phyloP scores from a whole-genome alignment of 1,140 invertebrate genomes.

The Helicoverpa armigera region DNA sequence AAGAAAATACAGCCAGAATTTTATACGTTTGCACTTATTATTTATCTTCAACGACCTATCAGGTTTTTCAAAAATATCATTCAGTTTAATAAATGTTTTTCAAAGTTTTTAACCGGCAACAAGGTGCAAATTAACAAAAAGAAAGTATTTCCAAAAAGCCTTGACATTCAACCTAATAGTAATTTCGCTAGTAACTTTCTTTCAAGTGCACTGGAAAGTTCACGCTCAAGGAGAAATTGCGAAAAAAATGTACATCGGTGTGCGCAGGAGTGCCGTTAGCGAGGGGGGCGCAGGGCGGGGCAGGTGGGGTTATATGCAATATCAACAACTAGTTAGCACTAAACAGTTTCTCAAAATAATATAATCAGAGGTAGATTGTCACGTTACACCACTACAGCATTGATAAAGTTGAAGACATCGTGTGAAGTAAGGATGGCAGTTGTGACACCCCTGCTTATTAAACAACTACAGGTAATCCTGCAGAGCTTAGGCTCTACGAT shows the following conservation, averaged over 20 bases:
- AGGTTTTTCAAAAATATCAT: background rate
- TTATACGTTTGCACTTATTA: no score
- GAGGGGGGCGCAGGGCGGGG: background rate
- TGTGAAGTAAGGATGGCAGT: no score
- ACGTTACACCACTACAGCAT: no score
- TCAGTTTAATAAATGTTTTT: background rate
- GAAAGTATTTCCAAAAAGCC: background rate
- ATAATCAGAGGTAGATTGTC: no score
- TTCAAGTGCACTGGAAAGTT: constrained; percentile 29
- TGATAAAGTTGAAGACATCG: no score
- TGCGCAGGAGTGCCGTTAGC: constrained; percentile 15
- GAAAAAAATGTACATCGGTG: background rate
- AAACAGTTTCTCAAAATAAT: no score
- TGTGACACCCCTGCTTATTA: no score
- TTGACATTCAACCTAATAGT: constrained; percentile 13
- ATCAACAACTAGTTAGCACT: no score
- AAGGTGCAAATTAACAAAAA: background rate
- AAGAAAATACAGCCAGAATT: no score
- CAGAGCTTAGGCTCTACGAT: no score
- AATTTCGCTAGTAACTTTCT: constrained; percentile 10
- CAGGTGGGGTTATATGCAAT: no score
- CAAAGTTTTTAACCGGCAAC: background rate
- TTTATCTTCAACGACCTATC: background rate
- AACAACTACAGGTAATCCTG: no score
- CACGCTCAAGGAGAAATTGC: constrained; percentile 25